These are phyloP conservation scores for Chromobotia macracanthus DNA, from an alignment of 2,797 vertebrate genomes.

Conservation along the genomic window DNA sequence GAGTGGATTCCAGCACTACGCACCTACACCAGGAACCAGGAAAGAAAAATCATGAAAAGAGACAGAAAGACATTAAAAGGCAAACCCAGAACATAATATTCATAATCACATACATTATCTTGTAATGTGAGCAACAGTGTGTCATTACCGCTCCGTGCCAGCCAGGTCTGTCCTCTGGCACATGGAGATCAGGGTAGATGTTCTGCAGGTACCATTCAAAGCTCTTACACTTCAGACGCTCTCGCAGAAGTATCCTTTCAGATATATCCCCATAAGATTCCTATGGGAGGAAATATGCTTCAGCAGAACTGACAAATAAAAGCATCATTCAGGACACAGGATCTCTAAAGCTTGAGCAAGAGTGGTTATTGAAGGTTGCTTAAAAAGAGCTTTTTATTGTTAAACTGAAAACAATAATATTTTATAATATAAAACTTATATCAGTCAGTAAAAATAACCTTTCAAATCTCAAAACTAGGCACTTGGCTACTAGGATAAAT, in stretches of 20 bases:
- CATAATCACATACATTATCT: background rate
- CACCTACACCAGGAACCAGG: conserved; percentile 69
- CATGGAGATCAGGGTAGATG: conserved; percentile 88
- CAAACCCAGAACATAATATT: background rate
- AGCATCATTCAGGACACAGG: too few relatives aligned
- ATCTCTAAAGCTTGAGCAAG: background rate
- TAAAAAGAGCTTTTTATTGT: too few relatives aligned
- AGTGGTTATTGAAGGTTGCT: too few relatives aligned
- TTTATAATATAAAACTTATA: too few relatives aligned
- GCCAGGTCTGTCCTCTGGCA: conserved; percentile 89
- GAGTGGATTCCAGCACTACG: conserved; percentile 87
- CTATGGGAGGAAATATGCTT: conserved; percentile 55
- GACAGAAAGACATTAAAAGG: background rate
- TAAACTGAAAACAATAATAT: too few relatives aligned
- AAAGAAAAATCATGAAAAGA: background rate
- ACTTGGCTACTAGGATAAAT: too few relatives aligned
- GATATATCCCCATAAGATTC: conserved; percentile 91
- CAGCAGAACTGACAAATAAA: too few relatives aligned
- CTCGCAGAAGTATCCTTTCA: conserved; percentile 83
- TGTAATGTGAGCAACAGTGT: background rate
- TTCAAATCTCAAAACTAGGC: too few relatives aligned
- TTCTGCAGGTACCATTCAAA: conserved; percentile 96
- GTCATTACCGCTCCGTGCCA: conserved; percentile 91
- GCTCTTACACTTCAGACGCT: conserved; percentile 84
- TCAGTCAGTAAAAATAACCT: too few relatives aligned